Evolutionary conservation across 2,797 vertebrate species (phyloP).

Genomic region (Phalloptychus januarius): DNA sequence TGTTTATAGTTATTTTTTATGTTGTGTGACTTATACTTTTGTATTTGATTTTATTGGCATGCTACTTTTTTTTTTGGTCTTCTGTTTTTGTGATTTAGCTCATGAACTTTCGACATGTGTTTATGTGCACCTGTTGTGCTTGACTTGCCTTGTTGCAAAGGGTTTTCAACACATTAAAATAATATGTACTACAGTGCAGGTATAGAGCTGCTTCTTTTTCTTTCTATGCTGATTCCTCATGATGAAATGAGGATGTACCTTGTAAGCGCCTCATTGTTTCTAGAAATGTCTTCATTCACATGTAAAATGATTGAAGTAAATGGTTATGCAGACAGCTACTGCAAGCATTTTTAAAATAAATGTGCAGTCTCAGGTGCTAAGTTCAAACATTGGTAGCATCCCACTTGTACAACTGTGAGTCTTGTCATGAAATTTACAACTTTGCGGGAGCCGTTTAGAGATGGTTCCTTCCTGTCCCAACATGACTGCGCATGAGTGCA

Average conservation of each 20-base stretch:
- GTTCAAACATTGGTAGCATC: not conserved
- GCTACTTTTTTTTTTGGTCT: conserved; percentile 58
- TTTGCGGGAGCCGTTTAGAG: not conserved
- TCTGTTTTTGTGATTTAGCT: conserved; percentile 63
- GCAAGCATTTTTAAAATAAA: not conserved
- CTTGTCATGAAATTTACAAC: not conserved
- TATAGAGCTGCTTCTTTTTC: conserved; percentile 53
- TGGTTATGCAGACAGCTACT: not conserved
- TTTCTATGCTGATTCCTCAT: not conserved
- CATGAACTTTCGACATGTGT: conserved; percentile 70
- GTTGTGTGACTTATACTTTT: conserved; percentile 66
- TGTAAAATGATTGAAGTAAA: not conserved
- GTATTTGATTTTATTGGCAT: conserved; percentile 49
- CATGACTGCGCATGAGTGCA: not conserved
- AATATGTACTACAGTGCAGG: conserved; percentile 65
- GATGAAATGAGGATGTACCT: not conserved
- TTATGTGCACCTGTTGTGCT: conserved; percentile 74
- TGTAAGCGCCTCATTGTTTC: not conserved
- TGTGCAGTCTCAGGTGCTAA: not conserved
- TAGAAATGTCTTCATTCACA: not conserved
- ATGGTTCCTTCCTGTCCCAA: not conserved
- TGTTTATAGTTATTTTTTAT: conserved; percentile 68
- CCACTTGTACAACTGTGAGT: not conserved
- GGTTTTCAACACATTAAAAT: conserved; percentile 76
- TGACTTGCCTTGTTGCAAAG: conserved; percentile 76